These are phyloP conservation scores for Lathronympha strigana DNA, from an alignment of 2,888 invertebrate genomes.

Conservation along the genomic window DNA sequence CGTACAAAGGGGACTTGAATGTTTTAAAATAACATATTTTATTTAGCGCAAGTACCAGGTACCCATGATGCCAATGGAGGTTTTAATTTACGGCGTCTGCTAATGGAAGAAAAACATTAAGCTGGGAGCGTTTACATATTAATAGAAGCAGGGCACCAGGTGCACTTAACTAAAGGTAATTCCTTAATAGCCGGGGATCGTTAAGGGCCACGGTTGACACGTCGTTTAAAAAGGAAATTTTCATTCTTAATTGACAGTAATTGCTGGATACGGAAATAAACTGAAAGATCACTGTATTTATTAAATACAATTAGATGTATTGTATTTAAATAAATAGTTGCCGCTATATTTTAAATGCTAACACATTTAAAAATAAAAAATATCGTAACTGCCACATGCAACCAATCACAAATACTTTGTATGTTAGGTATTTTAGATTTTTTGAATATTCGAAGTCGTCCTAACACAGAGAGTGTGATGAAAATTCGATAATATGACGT, in stretches of 20 bases:
- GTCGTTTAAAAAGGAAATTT: conserved; percentile 44
- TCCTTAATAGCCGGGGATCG: conserved; percentile 69
- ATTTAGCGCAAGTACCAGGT: conserved; percentile 61
- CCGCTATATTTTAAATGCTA: no score
- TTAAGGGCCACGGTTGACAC: conserved; percentile 55
- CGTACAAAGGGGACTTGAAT: conserved; percentile 35
- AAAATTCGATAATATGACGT: no score
- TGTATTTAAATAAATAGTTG: no score
- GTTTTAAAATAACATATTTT: conserved; percentile 30
- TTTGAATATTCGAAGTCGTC: no score
- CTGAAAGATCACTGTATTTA: background rate
- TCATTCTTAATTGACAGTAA: conserved; percentile 34
- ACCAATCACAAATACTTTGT: no score
- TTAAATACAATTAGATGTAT: conserved; percentile 5
- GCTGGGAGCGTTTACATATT: conserved; percentile 77
- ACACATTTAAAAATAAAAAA: no score
- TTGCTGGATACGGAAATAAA: conserved; percentile 18
- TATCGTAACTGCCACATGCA: no score
- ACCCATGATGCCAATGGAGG: conserved; percentile 65
- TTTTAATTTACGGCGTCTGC: conserved; percentile 76
- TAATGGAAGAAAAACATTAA: conserved; percentile 82
- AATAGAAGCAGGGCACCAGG: conserved; percentile 78
- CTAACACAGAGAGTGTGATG: no score
- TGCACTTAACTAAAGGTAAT: conserved; percentile 64
- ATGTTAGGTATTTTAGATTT: no score